phyloP scores from a whole-genome alignment of 2,113 vertebrate species.

The Scophthalmus maximus region DNA sequence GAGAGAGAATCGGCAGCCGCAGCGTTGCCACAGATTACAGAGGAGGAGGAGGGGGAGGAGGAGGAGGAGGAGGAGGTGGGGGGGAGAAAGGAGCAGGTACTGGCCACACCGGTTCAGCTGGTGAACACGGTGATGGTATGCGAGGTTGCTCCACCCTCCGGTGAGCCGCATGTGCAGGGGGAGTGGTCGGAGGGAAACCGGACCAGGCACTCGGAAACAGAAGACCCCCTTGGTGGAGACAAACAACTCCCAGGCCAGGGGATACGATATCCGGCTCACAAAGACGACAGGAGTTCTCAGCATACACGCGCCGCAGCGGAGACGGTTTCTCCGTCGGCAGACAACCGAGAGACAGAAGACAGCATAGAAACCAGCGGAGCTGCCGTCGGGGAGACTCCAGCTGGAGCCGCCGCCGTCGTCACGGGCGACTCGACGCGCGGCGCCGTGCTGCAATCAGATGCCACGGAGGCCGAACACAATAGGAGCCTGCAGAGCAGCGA shows the following conservation, averaged over 20 bases:
- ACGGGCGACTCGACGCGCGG: not conserved
- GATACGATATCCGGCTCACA: not conserved
- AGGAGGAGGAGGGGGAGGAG: conserved; percentile 14
- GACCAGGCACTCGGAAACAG: conserved; percentile 24
- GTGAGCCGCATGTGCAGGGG: conserved; percentile 17
- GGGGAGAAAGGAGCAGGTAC: conserved; percentile 55
- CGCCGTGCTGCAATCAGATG: conserved; percentile 19
- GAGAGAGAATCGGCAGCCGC: not conserved
- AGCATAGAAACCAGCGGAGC: not conserved
- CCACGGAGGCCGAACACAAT: conserved; percentile 38
- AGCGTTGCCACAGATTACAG: conserved; percentile 5
- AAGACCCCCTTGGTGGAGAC: conserved; percentile 22
- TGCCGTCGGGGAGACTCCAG: not conserved
- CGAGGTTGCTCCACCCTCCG: conserved; percentile 56
- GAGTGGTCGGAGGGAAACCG: conserved; percentile 48
- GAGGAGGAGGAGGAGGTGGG: conserved; percentile 11
- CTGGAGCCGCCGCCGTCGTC: conserved; percentile 16
- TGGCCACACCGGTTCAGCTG: conserved; percentile 75
- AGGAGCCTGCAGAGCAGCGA: conserved; percentile 25
- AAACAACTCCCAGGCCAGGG: not conserved
- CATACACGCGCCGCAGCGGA: not conserved
- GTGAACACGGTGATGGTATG: conserved; percentile 71
- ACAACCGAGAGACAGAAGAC: not conserved
- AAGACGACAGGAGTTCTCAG: not conserved
- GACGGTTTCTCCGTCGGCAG: not conserved